These are phyloP conservation scores for Stenchaetothrips biformis DNA, from an alignment of 2,888 invertebrate genomes.

Conservation along the genomic window DNA sequence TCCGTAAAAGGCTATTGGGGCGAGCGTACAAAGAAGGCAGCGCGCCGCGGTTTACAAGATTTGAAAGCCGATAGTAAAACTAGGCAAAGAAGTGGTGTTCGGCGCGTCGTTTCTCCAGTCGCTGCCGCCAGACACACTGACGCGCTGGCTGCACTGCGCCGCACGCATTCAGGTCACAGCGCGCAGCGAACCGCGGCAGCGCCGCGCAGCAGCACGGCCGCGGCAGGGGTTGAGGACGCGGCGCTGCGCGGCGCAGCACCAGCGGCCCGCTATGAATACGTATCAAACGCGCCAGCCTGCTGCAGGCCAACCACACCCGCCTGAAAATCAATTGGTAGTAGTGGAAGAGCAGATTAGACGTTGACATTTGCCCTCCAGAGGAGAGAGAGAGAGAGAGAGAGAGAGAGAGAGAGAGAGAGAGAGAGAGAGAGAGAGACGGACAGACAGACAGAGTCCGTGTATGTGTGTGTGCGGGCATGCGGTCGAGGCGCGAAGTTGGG, in stretches of 20 bases:
- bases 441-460: constrained; percentile 38
- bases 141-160: neutral
- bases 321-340: constrained; percentile 38
- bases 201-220: constrained; percentile 32
- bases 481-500: neutral
- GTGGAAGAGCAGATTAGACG: constrained; percentile 45
- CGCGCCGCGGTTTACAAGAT: neutral
- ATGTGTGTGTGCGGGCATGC: constrained; percentile 36
- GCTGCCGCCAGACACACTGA: neutral
- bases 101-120: neutral
- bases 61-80: neutral
- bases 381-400: too few species aligned
- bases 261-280: neutral
- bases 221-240: constrained; percentile 16
- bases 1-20: too few species aligned
- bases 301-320: too few species aligned
- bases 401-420: too few species aligned
- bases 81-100: neutral
- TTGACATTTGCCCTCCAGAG: constrained; percentile 43
- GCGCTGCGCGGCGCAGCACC: constrained; percentile 34
- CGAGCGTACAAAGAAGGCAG: neutral
- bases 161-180: constrained; percentile 35
- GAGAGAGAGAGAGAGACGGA: constrained; percentile 28
- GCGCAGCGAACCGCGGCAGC: constrained; percentile 37
- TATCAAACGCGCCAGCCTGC: too few species aligned